Percentiles rank a stretch among this genome's conserved stretches.
These are phyloP conservation scores for Aleadryas rufinucha DNA, from an alignment of 2,113 vertebrate species.

Conservation along the genomic window DNA sequence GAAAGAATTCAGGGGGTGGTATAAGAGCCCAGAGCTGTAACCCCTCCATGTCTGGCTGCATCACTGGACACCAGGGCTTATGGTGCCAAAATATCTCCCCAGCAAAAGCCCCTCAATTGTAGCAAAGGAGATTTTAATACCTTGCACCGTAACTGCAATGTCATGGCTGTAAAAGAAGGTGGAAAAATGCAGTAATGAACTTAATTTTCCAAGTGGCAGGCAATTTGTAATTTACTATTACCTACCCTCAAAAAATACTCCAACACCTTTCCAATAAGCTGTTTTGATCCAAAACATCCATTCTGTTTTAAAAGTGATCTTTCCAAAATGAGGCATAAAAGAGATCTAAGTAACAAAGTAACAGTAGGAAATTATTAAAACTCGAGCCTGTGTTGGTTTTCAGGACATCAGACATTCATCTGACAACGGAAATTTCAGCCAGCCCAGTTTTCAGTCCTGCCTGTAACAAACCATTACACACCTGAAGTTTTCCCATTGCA, in stretches of 20 bases:
- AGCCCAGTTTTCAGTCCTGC: not conserved
- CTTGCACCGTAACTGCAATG: not conserved
- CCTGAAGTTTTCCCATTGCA: not conserved
- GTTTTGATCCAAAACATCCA: not conserved
- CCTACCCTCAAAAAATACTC: not conserved
- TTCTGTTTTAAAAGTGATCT: not conserved
- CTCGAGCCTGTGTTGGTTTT: not conserved
- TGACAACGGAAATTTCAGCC: not conserved
- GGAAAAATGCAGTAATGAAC: not conserved
- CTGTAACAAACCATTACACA: not conserved
- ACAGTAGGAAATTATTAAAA: not conserved
- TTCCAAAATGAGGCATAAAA: not conserved
- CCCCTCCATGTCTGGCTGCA: slow-evolving; percentile 68
- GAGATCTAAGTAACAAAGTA: not conserved
- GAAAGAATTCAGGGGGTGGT: slow-evolving; percentile 71
- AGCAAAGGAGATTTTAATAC: not conserved
- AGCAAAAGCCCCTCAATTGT: rapidly evolving
- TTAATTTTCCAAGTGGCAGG: not conserved
- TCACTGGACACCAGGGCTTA: no score
- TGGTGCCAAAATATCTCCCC: not conserved
- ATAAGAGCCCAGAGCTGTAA: slow-evolving; percentile 70
- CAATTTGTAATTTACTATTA: not conserved
- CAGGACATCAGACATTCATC: not conserved
- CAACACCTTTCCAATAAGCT: not conserved
- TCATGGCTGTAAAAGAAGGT: not conserved